Conservation (phyloP, 2,888 invertebrate genomes). For the Zaprionus bogoriensis region DNA sequence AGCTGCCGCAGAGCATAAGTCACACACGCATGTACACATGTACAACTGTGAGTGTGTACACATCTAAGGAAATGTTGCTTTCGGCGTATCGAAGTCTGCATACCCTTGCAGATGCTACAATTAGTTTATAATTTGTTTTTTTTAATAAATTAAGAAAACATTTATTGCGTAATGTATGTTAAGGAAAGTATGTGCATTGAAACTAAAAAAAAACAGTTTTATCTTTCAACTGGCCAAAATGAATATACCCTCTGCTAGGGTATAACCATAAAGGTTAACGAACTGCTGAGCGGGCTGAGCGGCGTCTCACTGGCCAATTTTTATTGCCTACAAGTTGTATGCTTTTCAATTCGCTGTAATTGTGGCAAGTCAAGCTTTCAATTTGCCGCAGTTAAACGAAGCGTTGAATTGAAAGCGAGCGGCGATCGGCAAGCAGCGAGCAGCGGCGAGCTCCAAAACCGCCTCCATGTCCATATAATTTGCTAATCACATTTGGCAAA, state of each 20-base stretch:
- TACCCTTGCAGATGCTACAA: too few species aligned
- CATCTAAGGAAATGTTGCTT: neutral
- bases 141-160: too few species aligned
- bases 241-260: too few species aligned
- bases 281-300: conserved; percentile 41
- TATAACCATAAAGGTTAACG: conserved; percentile 45
- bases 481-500: conserved; percentile 74
- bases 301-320: conserved; percentile 65
- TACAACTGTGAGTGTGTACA: neutral
- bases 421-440: conserved; percentile 1
- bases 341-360: conserved; percentile 72
- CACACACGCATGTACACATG: neutral
- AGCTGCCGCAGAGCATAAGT: conserved; percentile 1
- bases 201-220: conserved; percentile 15
- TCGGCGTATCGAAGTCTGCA: too few species aligned
- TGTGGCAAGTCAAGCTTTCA: conserved; percentile 68
- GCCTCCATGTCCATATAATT: conserved; percentile 59
- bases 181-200: too few species aligned
- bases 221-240: too few species aligned
- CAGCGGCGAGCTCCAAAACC: conserved; percentile 1
- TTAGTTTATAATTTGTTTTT: too few species aligned
- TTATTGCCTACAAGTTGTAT: conserved; percentile 63
- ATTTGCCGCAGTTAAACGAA: conserved; percentile 75
- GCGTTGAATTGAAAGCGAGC: conserved; percentile 76
- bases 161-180: too few species aligned